Evolutionary conservation across 1,140 invertebrate species (phyloP).

Genomic region (Habropoda laboriosa): DNA sequence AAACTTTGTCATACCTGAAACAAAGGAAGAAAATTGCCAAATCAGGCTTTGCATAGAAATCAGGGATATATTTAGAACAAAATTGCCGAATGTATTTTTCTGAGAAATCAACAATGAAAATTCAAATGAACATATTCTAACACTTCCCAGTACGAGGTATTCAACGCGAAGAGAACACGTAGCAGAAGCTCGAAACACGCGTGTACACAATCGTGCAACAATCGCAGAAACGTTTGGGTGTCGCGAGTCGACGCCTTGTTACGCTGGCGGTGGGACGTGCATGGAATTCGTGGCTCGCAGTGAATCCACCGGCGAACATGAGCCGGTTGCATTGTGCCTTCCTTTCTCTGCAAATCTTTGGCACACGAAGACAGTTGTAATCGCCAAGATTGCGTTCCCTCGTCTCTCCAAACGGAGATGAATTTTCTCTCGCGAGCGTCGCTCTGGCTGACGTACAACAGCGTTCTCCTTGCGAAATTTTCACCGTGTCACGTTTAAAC

Average conservation of each 20-base stretch:
- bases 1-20: too few species aligned
- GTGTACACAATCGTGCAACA: constrained; percentile 15
- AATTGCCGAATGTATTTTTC: not conserved
- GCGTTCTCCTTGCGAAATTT: not conserved
- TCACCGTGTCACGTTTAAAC: not conserved
- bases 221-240: constrained; percentile 16
- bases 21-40: too few species aligned
- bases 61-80: not conserved
- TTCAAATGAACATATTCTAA: not conserved
- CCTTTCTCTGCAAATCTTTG: constrained; percentile 68
- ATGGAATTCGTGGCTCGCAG: constrained; percentile 45
- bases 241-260: constrained; percentile 26
- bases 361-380: not conserved
- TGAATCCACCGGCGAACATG: constrained; percentile 17
- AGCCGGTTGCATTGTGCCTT: constrained; percentile 25
- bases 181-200: not conserved
- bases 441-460: too few species aligned
- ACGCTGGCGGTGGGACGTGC: constrained; percentile 43
- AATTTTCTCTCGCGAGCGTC: not conserved
- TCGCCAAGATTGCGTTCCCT: not conserved
- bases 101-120: not conserved
- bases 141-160: too few species aligned
- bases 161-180: not conserved
- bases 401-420: not conserved
- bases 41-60: not conserved